Percentiles rank a stretch among this genome's conserved stretches.
Conservation (phyloP, 2,888 invertebrate species). For the Dichetophora obliterata region DNA sequence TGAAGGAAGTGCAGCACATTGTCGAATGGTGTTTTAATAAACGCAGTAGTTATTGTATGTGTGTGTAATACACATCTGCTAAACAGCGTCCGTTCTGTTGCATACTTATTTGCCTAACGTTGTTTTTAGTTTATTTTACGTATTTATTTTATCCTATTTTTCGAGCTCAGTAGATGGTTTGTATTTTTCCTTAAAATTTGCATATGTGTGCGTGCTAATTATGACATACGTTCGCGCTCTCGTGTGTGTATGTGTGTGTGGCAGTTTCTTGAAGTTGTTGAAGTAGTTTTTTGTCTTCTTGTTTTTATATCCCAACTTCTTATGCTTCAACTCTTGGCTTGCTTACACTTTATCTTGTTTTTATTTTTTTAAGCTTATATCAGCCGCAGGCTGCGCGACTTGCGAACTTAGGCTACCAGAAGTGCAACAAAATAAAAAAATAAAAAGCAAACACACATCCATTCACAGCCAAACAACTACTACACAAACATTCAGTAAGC, state of each 20-base stretch:
- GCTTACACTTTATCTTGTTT: no score
- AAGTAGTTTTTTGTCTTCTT: no score
- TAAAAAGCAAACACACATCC: no score
- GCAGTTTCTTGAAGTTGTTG: background rate
- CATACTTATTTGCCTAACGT: background rate
- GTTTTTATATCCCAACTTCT: no score
- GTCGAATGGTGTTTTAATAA: background rate
- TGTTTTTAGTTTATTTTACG: background rate
- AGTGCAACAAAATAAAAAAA: no score
- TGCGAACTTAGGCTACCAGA: no score
- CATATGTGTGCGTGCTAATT: slow-evolving; percentile 15
- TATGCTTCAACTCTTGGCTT: no score
- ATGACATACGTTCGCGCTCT: background rate
- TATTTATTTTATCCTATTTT: slow-evolving; percentile 3
- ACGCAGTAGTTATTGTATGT: background rate
- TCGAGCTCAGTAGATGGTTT: background rate
- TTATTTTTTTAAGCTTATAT: no score
- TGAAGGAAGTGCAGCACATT: background rate
- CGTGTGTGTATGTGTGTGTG: no score
- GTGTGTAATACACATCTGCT: background rate
- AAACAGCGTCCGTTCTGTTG: background rate
- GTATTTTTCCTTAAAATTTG: background rate
- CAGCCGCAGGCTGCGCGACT: no score
- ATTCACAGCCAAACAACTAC: no score
- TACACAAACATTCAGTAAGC: no score